phyloP scores from a whole-genome alignment of 2,797 vertebrate species.

The Picus viridis region DNA sequence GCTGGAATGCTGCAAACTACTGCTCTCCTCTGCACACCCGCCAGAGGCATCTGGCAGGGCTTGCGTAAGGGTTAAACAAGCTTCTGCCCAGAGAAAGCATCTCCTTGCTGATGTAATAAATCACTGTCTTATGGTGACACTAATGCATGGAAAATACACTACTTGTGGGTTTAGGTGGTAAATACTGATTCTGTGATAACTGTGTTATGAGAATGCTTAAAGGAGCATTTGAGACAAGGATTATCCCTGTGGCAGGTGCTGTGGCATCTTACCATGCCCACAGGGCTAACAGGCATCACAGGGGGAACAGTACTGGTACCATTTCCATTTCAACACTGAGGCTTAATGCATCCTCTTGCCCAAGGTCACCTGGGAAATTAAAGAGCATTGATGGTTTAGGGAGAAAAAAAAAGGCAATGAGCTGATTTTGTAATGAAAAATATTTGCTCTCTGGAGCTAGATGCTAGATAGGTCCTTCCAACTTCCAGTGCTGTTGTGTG shows the following conservation, averaged over 20 bases:
- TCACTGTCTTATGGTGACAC: conserved; percentile 11
- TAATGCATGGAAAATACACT: neutral
- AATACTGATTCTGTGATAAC: neutral
- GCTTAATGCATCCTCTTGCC: neutral
- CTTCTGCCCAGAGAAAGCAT: neutral
- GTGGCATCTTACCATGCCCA: neutral
- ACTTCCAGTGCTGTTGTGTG: neutral
- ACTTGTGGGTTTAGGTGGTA: neutral
- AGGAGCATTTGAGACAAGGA: neutral
- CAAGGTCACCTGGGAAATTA: neutral
- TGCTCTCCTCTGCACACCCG: neutral
- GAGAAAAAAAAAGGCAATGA: neutral
- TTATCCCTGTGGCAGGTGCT: neutral
- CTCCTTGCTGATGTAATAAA: neutral
- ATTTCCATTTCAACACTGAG: neutral
- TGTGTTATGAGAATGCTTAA: neutral
- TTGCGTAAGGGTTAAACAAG: neutral
- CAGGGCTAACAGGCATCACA: neutral
- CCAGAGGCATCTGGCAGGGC: neutral
- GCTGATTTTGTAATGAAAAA: conserved; percentile 2
- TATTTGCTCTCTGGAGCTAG: neutral
- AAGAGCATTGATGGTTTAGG: neutral
- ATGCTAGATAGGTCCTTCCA: neutral
- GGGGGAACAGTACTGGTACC: rapidly evolving
- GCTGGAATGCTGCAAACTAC: neutral